These are phyloP conservation scores for Drosophila neotestacea DNA, from an alignment of 2,888 invertebrate species.

Conservation along the genomic window DNA sequence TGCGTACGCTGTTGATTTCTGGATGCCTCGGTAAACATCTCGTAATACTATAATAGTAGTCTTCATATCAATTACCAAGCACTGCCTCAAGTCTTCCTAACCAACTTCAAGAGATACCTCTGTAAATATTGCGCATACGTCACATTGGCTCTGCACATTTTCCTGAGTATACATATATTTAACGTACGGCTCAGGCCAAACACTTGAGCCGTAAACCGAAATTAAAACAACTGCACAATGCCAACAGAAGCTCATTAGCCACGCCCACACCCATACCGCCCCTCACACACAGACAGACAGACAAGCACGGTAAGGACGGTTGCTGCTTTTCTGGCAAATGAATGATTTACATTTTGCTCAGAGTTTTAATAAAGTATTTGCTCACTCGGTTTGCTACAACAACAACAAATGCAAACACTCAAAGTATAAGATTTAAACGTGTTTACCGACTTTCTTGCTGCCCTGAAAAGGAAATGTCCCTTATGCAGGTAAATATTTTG, in stretches of 20 bases:
- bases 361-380: slow-evolving; percentile 79
- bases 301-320: background rate
- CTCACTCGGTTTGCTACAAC: slow-evolving; percentile 71
- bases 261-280: slow-evolving; percentile 22
- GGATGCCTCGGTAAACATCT: slow-evolving; percentile 48
- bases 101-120: slow-evolving; percentile 16
- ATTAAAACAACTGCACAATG: slow-evolving; percentile 52
- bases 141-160: slow-evolving; percentile 28
- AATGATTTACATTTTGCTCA: slow-evolving; percentile 54
- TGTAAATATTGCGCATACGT: slow-evolving; percentile 57
- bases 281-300: background rate
- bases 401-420: slow-evolving; percentile 55
- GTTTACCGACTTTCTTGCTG: slow-evolving; percentile 1
- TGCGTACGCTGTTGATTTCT: slow-evolving; percentile 1
- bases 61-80: slow-evolving; percentile 58
- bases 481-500: too few species aligned
- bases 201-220: slow-evolving; percentile 66
- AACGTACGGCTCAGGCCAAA: slow-evolving; percentile 52
- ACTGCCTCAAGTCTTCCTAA: background rate
- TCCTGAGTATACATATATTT: slow-evolving; percentile 39
- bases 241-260: slow-evolving; percentile 64
- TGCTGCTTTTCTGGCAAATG: slow-evolving; percentile 33
- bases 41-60: slow-evolving; percentile 65
- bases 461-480: background rate
- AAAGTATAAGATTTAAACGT: background rate